A percentile compares a stretch with the other conserved stretches of the same genome.
These are phyloP conservation scores for Coleophora flavipennella DNA, from an alignment of 2,888 invertebrate species.

Conservation along the genomic window DNA sequence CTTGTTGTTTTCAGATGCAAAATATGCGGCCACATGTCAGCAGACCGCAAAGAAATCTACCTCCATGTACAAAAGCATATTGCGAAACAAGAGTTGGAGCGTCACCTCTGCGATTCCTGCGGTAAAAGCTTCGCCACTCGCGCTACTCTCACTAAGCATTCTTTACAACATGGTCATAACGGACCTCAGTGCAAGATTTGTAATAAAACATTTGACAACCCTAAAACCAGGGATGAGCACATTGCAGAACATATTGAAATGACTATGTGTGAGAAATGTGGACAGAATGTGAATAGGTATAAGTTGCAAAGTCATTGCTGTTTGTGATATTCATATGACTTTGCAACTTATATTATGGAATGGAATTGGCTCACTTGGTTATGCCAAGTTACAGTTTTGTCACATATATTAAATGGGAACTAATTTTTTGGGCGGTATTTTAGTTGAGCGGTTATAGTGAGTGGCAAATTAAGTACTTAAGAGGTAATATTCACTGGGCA, in stretches of 20 bases:
- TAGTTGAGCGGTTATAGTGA: too few species aligned
- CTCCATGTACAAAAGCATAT: conserved; percentile 70
- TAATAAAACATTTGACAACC: conserved; percentile 28
- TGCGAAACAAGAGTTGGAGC: conserved; percentile 22
- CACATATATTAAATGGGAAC: too few species aligned
- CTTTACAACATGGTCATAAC: conserved; percentile 28
- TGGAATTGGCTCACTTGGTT: too few species aligned
- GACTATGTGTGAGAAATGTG: conserved; percentile 58
- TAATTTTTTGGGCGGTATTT: too few species aligned
- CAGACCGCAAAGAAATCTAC: conserved; percentile 69
- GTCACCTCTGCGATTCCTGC: conserved; percentile 58
- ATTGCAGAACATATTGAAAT: conserved; percentile 35
- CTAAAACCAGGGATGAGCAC: conserved; percentile 32
- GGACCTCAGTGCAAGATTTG: conserved; percentile 38
- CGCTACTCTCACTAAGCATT: conserved; percentile 42
- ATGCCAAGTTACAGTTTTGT: too few species aligned
- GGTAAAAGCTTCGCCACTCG: conserved; percentile 51
- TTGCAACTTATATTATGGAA: not conserved
- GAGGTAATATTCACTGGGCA: too few species aligned
- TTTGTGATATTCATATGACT: conserved; percentile 12
- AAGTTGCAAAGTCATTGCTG: conserved; percentile 37
- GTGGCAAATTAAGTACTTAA: too few species aligned
- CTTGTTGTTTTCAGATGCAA: conserved; percentile 54
- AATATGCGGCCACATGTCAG: conserved; percentile 71
- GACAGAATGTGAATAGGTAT: conserved; percentile 33